phyloP scores from a whole-genome alignment of 2,888 invertebrate species.

The Cylloceria caligata region DNA sequence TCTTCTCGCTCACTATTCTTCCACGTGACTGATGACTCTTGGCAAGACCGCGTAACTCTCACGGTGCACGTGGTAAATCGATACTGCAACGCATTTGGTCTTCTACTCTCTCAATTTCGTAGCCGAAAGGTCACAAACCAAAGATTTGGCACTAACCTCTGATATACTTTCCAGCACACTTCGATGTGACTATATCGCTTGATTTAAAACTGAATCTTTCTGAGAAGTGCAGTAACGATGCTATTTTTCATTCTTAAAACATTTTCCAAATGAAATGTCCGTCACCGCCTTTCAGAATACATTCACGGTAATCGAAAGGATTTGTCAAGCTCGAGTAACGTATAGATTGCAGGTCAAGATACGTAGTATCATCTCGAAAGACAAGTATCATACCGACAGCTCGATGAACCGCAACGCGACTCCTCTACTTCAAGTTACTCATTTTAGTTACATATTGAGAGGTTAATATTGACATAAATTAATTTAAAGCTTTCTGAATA shows the following conservation, averaged over 20 bases:
- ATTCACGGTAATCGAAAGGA: not conserved
- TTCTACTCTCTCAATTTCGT: conserved; percentile 22
- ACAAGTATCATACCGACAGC: too few relatives aligned
- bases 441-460: too few relatives aligned
- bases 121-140: conserved; percentile 35
- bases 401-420: too few relatives aligned
- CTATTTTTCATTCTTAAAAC: conserved; percentile 13
- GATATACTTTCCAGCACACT: conserved; percentile 52
- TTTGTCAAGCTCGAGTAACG: not conserved
- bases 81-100: conserved; percentile 39
- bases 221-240: conserved; percentile 8
- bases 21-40: conserved; percentile 64
- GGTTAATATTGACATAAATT: too few relatives aligned
- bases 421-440: too few relatives aligned
- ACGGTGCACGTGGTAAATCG: conserved; percentile 54
- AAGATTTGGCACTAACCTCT: conserved; percentile 57
- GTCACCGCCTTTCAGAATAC: not conserved
- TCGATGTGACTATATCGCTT: not conserved
- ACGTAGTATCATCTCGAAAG: too few relatives aligned
- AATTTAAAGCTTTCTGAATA: too few relatives aligned
- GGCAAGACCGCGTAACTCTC: conserved; percentile 56
- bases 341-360: not conserved
- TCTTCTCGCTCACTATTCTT: conserved; percentile 54
- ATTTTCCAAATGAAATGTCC: not conserved
- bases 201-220: conserved; percentile 36